Evolutionary conservation across 2,888 invertebrate genomes (phyloP).

Genomic region (Lypha dubia): DNA sequence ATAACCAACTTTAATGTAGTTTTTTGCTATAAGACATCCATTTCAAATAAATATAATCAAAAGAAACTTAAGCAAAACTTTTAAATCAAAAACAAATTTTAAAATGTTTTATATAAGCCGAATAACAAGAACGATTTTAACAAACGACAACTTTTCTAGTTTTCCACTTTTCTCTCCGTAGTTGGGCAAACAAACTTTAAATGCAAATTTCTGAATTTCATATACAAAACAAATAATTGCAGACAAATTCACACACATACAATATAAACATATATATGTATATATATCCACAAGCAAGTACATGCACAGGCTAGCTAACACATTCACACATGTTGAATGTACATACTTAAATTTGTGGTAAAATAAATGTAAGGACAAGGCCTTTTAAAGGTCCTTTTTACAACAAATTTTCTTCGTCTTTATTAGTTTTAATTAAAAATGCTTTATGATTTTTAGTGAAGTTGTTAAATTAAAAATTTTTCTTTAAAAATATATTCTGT

Average conservation of each 20-base stretch:
- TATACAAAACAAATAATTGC: slow-evolving; percentile 51
- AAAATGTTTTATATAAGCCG: slow-evolving; percentile 39
- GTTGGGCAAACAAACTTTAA: slow-evolving; percentile 62
- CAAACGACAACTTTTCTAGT: slow-evolving; percentile 28
- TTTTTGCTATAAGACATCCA: slow-evolving; percentile 33
- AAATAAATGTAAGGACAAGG: background rate
- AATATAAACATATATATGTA: too few relatives aligned
- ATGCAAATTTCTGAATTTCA: slow-evolving; percentile 63
- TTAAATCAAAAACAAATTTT: slow-evolving; percentile 51
- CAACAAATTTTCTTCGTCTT: too few relatives aligned
- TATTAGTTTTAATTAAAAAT: too few relatives aligned
- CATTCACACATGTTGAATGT: background rate
- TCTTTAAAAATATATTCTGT: too few relatives aligned
- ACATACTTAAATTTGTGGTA: background rate
- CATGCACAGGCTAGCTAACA: background rate
- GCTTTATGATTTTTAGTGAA: too few relatives aligned
- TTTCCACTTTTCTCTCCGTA: slow-evolving; percentile 43
- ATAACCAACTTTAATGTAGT: background rate
- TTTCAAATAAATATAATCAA: background rate
- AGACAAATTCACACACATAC: slow-evolving; percentile 17
- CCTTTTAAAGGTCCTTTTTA: background rate
- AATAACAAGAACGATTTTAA: slow-evolving; percentile 39
- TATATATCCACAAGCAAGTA: background rate
- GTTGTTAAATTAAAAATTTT: too few relatives aligned
- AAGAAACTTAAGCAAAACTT: slow-evolving; percentile 24